phyloP scores from a whole-genome alignment of 2,113 vertebrate species.

The Podilymbus podiceps region DNA sequence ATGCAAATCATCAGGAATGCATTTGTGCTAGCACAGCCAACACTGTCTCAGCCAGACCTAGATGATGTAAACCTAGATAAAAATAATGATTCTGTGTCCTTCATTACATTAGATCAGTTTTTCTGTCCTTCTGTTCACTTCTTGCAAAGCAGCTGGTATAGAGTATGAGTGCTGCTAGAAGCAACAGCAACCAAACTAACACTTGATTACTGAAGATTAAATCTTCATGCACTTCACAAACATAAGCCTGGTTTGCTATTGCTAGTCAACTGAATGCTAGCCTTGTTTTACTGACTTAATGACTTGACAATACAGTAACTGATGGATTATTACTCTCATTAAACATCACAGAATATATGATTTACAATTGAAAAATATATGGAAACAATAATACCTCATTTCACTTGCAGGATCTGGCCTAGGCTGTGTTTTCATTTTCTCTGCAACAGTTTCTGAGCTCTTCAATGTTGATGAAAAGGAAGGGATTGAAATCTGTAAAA shows the following conservation, averaged over 20 bases:
- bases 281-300: not conserved
- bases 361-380: not conserved
- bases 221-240: not conserved
- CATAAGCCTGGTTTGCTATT: not conserved
- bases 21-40: not conserved
- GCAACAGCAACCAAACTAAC: not conserved
- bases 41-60: not conserved
- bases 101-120: not conserved
- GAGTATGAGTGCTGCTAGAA: not conserved
- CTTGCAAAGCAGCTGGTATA: not conserved
- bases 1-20: not conserved
- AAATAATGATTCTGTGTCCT: not conserved
- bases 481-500: constrained; percentile 76
- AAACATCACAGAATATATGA: not conserved
- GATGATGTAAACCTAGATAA: not conserved
- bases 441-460: constrained; percentile 45
- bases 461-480: constrained; percentile 58
- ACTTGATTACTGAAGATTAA: not conserved
- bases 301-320: not conserved
- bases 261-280: not conserved
- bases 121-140: not conserved
- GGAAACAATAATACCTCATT: constrained; percentile 59
- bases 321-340: not conserved
- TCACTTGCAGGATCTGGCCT: constrained; percentile 64
- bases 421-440: constrained; percentile 54